Conservation (phyloP, 2,888 invertebrate genomes). For the Ptychoptera albimana region DNA sequence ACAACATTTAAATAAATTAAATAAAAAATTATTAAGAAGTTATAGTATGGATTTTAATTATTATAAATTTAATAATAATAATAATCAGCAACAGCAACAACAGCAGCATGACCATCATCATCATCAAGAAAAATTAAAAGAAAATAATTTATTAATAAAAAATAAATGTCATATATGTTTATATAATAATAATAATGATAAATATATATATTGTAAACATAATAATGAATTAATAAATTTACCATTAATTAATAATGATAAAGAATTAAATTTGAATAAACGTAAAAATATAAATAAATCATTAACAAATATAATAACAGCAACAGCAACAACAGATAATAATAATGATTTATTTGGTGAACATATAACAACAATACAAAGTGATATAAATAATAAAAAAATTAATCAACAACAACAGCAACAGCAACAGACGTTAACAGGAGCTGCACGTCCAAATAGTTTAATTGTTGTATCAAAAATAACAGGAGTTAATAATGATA, state of each 20-base stretch:
- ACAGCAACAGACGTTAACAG: background rate
- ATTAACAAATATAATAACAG: slow-evolving; percentile 13
- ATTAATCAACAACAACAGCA: too few species aligned
- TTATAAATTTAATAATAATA: too few species aligned
- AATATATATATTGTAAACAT: slow-evolving; percentile 16
- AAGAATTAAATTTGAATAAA: slow-evolving; percentile 6
- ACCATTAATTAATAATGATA: slow-evolving; percentile 11
- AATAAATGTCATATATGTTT: slow-evolving; percentile 30
- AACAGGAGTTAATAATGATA: background rate
- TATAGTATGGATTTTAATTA: slow-evolving; percentile 25
- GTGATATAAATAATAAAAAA: too few species aligned
- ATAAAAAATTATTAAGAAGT: slow-evolving; percentile 19
- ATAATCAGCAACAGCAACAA: slow-evolving; percentile 9
- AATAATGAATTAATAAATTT: slow-evolving; percentile 16
- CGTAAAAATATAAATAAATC: slow-evolving; percentile 16
- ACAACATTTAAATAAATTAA: background rate
- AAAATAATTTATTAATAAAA: too few species aligned
- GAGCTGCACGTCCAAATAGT: slow-evolving; percentile 4
- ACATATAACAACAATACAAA: background rate
- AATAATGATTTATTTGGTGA: slow-evolving; percentile 2
- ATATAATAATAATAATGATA: slow-evolving; percentile 23
- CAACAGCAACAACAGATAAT: background rate
- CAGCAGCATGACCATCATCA: slow-evolving; percentile 16
- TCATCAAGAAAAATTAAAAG: too few species aligned
- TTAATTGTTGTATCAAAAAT: background rate